phyloP scores from a whole-genome alignment of 2,888 invertebrate species.

The Platycnemis pennipes region DNA sequence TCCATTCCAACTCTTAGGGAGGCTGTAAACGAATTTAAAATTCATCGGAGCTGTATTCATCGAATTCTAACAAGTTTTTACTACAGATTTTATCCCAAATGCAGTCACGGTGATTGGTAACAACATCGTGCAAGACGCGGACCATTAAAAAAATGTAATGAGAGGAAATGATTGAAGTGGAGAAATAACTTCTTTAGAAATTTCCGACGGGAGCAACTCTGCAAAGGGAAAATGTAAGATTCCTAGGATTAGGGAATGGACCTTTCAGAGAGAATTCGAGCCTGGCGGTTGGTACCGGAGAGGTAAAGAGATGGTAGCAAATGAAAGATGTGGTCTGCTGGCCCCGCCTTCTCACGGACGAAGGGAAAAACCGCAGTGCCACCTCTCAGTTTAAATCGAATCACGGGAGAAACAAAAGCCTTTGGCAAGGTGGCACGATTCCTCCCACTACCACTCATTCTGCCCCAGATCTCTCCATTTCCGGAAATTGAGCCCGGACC shows the following conservation, averaged over 20 bases:
- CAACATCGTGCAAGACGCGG: too few relatives aligned
- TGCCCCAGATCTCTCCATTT: not conserved
- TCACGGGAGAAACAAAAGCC: not conserved
- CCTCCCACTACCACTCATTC: not conserved
- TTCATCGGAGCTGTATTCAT: too few relatives aligned
- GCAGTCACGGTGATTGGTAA: too few relatives aligned
- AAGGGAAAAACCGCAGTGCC: slow-evolving; percentile 28
- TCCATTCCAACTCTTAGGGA: too few relatives aligned
- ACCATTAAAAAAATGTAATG: not conserved
- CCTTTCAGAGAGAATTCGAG: not conserved
- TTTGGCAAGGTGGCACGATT: not conserved
- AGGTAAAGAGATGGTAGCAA: not conserved
- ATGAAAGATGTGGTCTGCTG: not conserved
- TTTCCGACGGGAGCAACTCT: not conserved
- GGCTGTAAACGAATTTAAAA: too few relatives aligned
- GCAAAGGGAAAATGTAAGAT: not conserved
- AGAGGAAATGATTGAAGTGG: not conserved
- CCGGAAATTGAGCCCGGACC: not conserved
- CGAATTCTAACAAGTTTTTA: too few relatives aligned
- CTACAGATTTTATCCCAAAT: too few relatives aligned
- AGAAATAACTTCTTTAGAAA: not conserved
- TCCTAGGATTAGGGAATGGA: not conserved
- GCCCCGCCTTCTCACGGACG: not conserved
- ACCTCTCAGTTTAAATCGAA: slow-evolving; percentile 37
- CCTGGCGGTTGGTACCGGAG: not conserved